Base-by-base conservation (phyloP, 2,113 vertebrate species). In the Sterrhoptilus dennistouni region DNA sequence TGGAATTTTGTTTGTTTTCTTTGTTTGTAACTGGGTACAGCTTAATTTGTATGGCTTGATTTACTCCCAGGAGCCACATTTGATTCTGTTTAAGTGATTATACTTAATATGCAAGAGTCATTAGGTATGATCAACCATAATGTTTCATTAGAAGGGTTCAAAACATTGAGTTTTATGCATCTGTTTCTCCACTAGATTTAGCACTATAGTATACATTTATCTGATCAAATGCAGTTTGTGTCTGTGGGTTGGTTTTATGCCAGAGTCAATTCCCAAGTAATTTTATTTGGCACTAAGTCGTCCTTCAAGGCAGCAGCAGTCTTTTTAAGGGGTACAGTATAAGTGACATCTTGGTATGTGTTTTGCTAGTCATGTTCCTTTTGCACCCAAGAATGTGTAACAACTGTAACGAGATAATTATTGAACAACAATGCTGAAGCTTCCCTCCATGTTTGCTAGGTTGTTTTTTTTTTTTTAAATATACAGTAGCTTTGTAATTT, bases 171-270 rank as follows among this genome's bases (percentile, higher is more conserved):
- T 71, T 92, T 94, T 50, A 71, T 63, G 77, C 77, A 35, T 87
- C 78, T 88, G 53, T 75, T 93, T 54, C 59, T 89, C 68, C 80
- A 38, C 50, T 89, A 90, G 84, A 47, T 91, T 95, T 90, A 88
- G 52, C 61, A 93, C 63, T 77, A 35, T 36, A 22, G 42, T 74
- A 49, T 75, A 54, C 60, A 15, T 90, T 75, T 96, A 45, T 93
- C 79, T 95, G 95, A 95, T 86, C 64, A 81, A 95, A 94, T 83
- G 90, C 47, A 95, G 63, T 92, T 90, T 95, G 45, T 75, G 72
- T 78, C 83, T 92, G 95, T 93, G 88, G 95, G 93, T 42, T 94
- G 93, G 57, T 92, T 91, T 92, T 96, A 93, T 84, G 76, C 29
- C 36, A 61, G 49, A 75, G 95, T 88, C 95, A 95, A 72, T 54